Percentiles rank a stretch among this genome's conserved stretches.
Evolutionary conservation across 2,888 invertebrate species (phyloP).

Genomic region (Cephalotes varians): DNA sequence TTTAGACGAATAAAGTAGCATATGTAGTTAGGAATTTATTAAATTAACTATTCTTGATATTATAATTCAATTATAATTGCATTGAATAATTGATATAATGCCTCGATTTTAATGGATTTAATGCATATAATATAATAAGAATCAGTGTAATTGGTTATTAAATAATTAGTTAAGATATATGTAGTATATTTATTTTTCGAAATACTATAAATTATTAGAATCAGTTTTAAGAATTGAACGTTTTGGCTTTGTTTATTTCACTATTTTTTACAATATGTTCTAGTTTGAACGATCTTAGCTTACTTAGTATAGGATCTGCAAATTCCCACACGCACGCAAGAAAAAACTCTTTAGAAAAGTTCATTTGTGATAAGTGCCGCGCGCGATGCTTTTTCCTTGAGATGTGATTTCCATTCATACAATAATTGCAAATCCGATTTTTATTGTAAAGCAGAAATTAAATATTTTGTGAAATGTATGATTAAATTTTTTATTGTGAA

Average conservation of each 20-base stretch:
- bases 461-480: too few species aligned
- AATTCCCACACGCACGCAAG: constrained; percentile 64
- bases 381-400: background rate
- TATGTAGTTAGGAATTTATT: background rate
- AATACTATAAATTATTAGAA: background rate
- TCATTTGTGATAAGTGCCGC: constrained; percentile 42
- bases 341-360: constrained; percentile 47
- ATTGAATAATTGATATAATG: background rate
- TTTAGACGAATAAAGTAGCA: constrained; percentile 1
- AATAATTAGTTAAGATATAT: background rate
- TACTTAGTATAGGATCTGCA: constrained; percentile 27
- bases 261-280: constrained; percentile 53
- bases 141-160: background rate
- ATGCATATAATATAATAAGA: background rate
- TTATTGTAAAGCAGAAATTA: background rate
- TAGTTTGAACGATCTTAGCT: constrained; percentile 52
- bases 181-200: background rate
- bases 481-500: too few species aligned
- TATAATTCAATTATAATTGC: background rate
- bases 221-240: constrained; percentile 23
- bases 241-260: constrained; percentile 15
- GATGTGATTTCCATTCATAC: background rate
- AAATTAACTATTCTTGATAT: constrained; percentile 6
- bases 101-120: background rate
- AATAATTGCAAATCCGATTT: background rate